A percentile compares a stretch with the other conserved stretches of the same genome.
These are phyloP conservation scores for Tinamus major DNA, from an alignment of 2,797 vertebrate species.

Conservation along the genomic window DNA sequence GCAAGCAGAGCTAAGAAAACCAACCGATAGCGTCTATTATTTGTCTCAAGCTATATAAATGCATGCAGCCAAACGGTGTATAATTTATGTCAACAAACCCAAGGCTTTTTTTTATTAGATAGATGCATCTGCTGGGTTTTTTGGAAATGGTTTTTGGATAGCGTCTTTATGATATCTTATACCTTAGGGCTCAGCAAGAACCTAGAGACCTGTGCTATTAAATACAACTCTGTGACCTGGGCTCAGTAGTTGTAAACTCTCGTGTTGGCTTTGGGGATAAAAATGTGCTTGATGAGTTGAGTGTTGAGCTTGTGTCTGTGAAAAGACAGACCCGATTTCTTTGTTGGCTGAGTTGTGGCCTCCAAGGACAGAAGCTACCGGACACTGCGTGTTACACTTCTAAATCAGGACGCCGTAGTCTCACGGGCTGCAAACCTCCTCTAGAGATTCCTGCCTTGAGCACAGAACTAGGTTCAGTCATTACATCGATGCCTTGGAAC, in stretches of 20 bases:
- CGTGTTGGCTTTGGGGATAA: neutral
- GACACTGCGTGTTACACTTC: neutral
- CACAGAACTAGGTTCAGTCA: neutral
- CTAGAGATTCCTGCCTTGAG: neutral
- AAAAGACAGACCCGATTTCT: neutral
- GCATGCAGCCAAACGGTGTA: neutral
- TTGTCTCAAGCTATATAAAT: conserved; percentile 8
- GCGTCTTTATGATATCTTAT: neutral
- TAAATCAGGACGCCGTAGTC: neutral
- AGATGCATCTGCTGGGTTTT: neutral
- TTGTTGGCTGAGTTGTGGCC: neutral
- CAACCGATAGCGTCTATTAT: neutral
- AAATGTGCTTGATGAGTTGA: neutral
- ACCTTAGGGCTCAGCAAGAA: neutral
- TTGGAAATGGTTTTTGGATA: neutral
- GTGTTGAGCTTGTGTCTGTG: no score
- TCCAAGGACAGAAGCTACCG: neutral
- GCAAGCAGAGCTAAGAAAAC: conserved; percentile 13
- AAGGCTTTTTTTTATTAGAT: neutral
- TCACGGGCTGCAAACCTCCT: neutral
- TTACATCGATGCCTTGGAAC: neutral
- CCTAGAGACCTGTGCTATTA: neutral
- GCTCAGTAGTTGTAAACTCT: neutral
- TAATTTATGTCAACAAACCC: neutral
- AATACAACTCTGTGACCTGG: neutral